Evolutionary conservation across 1,140 invertebrate species (phyloP).

Genomic region (Melitaea cinxia): DNA sequence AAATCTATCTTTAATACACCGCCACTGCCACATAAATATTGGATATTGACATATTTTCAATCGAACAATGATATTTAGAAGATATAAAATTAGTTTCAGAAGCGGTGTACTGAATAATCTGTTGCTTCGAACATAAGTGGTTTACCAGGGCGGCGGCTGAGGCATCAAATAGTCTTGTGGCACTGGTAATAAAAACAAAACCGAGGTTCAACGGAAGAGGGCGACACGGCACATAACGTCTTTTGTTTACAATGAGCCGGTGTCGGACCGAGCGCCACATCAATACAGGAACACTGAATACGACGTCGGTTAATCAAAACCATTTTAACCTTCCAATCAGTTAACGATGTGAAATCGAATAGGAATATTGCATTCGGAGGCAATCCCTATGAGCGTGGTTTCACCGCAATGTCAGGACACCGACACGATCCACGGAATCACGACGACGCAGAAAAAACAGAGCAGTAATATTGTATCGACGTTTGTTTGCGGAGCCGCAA

Average conservation of each 20-base stretch:
- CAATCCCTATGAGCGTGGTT: slow-evolving; percentile 32
- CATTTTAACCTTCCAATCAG: slow-evolving; percentile 17
- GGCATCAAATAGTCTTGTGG: slow-evolving; percentile 35
- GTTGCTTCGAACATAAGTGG: slow-evolving; percentile 33
- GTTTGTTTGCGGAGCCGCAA: slow-evolving; percentile 56
- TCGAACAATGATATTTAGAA: no score
- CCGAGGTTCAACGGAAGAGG: slow-evolving; percentile 35
- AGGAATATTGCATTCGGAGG: slow-evolving; percentile 27
- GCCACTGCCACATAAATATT: slow-evolving; percentile 4
- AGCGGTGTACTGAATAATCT: slow-evolving; percentile 30
- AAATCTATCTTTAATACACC: slow-evolving; percentile 18
- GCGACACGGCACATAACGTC: slow-evolving; percentile 38
- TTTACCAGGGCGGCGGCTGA: slow-evolving; percentile 43
- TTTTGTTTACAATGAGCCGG: slow-evolving; percentile 48
- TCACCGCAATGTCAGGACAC: slow-evolving; percentile 40
- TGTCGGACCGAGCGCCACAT: slow-evolving; percentile 27
- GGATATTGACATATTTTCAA: background rate
- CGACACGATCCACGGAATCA: slow-evolving; percentile 41
- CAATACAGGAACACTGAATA: slow-evolving; percentile 24
- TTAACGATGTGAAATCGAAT: slow-evolving; percentile 34
- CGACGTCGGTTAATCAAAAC: slow-evolving; percentile 23
- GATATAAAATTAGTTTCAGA: no score
- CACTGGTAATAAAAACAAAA: slow-evolving; percentile 44
- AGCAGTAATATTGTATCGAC: slow-evolving; percentile 63
- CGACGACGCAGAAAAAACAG: slow-evolving; percentile 54